These are phyloP conservation scores for Acrobasis repandana DNA, from an alignment of 2,888 invertebrate species.

Conservation along the genomic window DNA sequence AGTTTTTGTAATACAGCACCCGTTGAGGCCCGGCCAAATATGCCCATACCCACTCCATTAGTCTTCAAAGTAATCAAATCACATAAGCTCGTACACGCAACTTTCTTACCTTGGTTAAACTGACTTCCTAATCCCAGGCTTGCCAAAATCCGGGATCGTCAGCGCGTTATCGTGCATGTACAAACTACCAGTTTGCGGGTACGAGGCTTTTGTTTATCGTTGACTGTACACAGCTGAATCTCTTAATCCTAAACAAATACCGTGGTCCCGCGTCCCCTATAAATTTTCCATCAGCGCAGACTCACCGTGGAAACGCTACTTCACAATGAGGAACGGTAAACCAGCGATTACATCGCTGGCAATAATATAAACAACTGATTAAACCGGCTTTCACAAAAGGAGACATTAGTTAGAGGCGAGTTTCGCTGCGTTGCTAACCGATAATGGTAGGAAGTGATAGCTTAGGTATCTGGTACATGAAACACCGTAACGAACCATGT, in stretches of 20 bases:
- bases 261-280: slow-evolving; percentile 47
- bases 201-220: slow-evolving; percentile 74
- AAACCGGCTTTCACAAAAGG: slow-evolving; percentile 76
- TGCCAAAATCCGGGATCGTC: slow-evolving; percentile 48
- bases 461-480: slow-evolving; percentile 57
- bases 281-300: slow-evolving; percentile 55
- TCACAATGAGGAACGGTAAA: slow-evolving; percentile 77
- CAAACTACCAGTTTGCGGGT: slow-evolving; percentile 75
- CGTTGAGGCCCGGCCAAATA: too few relatives aligned
- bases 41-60: too few relatives aligned
- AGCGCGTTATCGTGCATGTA: slow-evolving; percentile 71
- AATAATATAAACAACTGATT: slow-evolving; percentile 82
- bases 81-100: slow-evolving; percentile 38
- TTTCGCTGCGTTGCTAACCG: slow-evolving; percentile 58
- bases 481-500: slow-evolving; percentile 48
- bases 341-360: slow-evolving; percentile 72
- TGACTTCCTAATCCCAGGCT: slow-evolving; percentile 49
- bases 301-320: slow-evolving; percentile 37
- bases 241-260: slow-evolving; percentile 81
- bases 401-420: slow-evolving; percentile 75
- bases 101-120: slow-evolving; percentile 45
- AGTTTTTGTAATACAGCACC: too few relatives aligned
- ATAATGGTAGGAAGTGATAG: slow-evolving; percentile 77
- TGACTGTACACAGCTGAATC: slow-evolving; percentile 67
- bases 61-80: slow-evolving; percentile 24